Evolutionary conservation across 2,888 invertebrate species (phyloP), one percentile per base, ranked within the genome.

Genomic region (Flabesymbios commensalis): DNA sequence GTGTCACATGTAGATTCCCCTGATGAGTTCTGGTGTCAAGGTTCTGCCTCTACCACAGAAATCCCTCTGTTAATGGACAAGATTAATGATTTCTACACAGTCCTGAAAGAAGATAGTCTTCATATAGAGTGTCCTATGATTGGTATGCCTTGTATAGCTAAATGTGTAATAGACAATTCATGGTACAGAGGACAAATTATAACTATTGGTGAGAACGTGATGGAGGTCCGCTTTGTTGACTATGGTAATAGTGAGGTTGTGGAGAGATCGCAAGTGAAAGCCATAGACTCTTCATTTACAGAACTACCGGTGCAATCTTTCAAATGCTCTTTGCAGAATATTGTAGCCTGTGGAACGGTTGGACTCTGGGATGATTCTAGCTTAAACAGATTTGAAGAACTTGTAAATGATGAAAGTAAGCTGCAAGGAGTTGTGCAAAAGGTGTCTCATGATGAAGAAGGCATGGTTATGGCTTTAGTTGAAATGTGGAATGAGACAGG

Each of bases 141-240:
- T 5, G 39, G 53, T 19, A 24, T 36, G 24, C 19, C 36, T 7
- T 53, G 53, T 10, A 28, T 53, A 39, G 39, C 53, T 7, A 22
- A 36, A 24, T 53, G 24, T 24, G 10, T 10, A 0, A 4, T 5
- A 10, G 53, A 53, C 53, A n/a, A n/a, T n/a, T 22, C 14, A 33
- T 53, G 53, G 53, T 36, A 53, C 39, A n/a, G 53, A 24, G 53
- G 36, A 19, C 32, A 33, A 39, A 28, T 53, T 5, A 53, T 39
- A 10, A 26, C 32, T 10, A 29, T 49, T 24, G 24, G 14, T 1
- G 39, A 53, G 10, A 14, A 7, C 19, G 53, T 36, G 2, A 39
- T 53, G 19, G 36, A 31, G 5, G 53, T 53, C 2, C 22, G 53
- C 22, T 53, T 53, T 10, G 53, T 53, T 10, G 53, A 53, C 19